phyloP scores from a whole-genome alignment of 2,888 invertebrate genomes.

The Xanthostigma xanthostigma region DNA sequence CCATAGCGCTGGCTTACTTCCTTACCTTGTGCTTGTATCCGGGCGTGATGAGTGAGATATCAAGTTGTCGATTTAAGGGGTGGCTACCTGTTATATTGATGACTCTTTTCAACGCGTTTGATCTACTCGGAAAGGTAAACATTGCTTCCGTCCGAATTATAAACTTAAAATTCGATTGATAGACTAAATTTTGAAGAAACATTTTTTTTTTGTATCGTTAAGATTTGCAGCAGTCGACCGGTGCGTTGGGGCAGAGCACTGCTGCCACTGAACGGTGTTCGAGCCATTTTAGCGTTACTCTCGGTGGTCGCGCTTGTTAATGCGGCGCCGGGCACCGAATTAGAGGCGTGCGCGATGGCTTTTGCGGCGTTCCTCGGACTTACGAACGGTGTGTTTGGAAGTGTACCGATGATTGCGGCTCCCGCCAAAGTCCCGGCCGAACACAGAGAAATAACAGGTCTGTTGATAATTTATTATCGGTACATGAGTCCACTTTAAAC shows the following conservation, averaged over 20 bases:
- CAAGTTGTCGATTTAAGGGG: conserved; percentile 63
- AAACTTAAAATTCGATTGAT: not conserved
- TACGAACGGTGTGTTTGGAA: conserved; percentile 77
- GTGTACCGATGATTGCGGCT: conserved; percentile 85
- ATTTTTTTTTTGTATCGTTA: not conserved
- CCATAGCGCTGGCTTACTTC: conserved; percentile 77
- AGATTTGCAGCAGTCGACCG: conserved; percentile 11
- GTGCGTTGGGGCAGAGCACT: conserved; percentile 1
- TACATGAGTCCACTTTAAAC: too few relatives aligned
- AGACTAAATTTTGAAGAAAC: not conserved
- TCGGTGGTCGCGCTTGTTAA: conserved; percentile 1
- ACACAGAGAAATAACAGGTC: conserved; percentile 75
- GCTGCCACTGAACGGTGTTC: conserved; percentile 3
- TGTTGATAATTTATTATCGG: not conserved
- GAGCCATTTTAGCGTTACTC: conserved; percentile 1
- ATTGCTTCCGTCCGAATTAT: not conserved
- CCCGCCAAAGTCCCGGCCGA: conserved; percentile 75
- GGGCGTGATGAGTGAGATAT: conserved; percentile 78
- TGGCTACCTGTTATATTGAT: conserved; percentile 90
- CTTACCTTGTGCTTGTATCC: conserved; percentile 82
- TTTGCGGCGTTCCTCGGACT: conserved; percentile 60
- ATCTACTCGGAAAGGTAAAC: conserved; percentile 61
- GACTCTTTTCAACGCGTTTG: conserved; percentile 77
- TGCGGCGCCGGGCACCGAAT: conserved; percentile 18
- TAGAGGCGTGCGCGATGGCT: conserved; percentile 47